phyloP scores from a whole-genome alignment of 2,113 vertebrate species.

The Alexandromys fortis region DNA sequence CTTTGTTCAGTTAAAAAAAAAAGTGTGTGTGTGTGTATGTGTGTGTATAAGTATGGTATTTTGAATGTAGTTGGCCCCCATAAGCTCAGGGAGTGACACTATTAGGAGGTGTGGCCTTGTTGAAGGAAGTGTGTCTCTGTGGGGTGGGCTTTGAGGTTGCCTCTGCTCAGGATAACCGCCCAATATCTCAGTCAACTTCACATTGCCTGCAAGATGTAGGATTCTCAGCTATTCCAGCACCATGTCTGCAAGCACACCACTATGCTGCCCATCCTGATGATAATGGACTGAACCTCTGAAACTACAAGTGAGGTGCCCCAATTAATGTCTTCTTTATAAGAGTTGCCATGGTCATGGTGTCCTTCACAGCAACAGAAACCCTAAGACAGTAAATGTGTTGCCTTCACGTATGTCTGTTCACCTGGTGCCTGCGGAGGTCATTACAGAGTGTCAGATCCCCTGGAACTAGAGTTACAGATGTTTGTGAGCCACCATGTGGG shows the following conservation, averaged over 20 bases:
- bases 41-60: background rate
- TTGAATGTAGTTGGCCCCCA: background rate
- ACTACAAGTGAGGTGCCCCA: background rate
- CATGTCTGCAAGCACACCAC: background rate
- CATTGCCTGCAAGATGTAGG: background rate
- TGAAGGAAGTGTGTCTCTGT: background rate
- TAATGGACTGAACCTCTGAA: background rate
- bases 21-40: background rate
- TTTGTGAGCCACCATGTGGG: background rate
- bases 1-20: slow-evolving; percentile 29
- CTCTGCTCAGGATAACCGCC: background rate
- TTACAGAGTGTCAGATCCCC: background rate
- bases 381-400: background rate
- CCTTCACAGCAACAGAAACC: background rate
- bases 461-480: background rate
- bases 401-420: background rate
- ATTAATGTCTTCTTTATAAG: background rate
- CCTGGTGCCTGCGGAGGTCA: background rate
- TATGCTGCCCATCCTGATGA: background rate
- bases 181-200: background rate
- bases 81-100: background rate
- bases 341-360: background rate
- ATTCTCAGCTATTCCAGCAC: background rate
- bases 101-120: background rate
- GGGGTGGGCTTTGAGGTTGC: background rate